A percentile compares a stretch with the other conserved stretches of the same genome.
phyloP scores from a whole-genome alignment of 2,113 vertebrate genomes.

The Lamprologus sp. region DNA sequence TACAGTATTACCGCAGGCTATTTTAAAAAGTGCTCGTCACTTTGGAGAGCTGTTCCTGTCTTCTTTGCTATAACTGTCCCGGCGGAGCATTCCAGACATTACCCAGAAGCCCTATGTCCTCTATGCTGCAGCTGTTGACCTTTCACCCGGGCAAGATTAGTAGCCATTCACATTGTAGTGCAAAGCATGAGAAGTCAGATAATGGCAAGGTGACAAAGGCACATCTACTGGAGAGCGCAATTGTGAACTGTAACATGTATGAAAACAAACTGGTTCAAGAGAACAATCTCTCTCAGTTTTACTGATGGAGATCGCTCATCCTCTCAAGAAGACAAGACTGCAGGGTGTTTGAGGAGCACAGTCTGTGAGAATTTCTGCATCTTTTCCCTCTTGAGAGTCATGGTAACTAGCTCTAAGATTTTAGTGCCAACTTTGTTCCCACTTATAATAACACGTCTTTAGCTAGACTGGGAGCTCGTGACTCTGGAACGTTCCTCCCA shows the following conservation, averaged over 20 bases:
- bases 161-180: neutral
- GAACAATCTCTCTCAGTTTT: neutral
- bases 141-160: conserved; percentile 40
- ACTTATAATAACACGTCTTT: conserved; percentile 31
- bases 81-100: conserved; percentile 58
- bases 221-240: neutral
- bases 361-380: conserved; percentile 2
- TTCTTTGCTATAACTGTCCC: conserved; percentile 43
- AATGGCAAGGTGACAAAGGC: neutral
- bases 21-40: conserved; percentile 38
- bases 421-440: neutral
- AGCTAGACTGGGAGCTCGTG: conserved; percentile 14
- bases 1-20: conserved; percentile 34
- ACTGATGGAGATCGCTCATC: neutral
- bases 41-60: conserved; percentile 17
- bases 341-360: neutral
- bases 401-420: neutral
- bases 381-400: neutral
- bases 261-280: neutral
- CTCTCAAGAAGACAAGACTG: neutral
- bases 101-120: conserved; percentile 52
- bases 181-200: neutral
- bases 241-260: neutral
- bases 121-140: conserved; percentile 62
- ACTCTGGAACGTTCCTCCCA: conserved; percentile 12